Percentiles rank a stretch among this genome's conserved stretches.
phyloP scores from a whole-genome alignment of 1,140 invertebrate species.

The Anastrepha obliqua region DNA sequence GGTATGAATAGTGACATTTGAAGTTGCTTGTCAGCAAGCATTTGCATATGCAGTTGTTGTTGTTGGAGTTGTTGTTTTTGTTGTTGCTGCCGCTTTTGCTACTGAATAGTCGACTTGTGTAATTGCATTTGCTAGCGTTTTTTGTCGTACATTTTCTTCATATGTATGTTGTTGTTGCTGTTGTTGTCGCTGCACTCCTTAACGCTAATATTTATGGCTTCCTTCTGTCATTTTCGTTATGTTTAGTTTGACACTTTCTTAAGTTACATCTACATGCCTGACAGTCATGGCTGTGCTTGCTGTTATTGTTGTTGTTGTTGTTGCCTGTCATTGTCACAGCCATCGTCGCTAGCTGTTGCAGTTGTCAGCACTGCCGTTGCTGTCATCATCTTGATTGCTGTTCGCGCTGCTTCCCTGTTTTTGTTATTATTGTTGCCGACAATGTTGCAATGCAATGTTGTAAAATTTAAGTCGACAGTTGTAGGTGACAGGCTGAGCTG shows the following conservation, averaged over 20 bases:
- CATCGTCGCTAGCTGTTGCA: conserved; percentile 56
- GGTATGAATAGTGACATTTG: background rate
- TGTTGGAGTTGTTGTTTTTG: conserved; percentile 52
- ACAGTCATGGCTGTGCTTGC: background rate
- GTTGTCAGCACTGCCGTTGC: conserved; percentile 37
- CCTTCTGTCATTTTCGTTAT: conserved; percentile 73
- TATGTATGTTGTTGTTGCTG: conserved; percentile 34
- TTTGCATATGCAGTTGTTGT: conserved; percentile 12
- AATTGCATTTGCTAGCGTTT: background rate
- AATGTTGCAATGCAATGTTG: conserved; percentile 57
- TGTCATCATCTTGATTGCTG: conserved; percentile 41
- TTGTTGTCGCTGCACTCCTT: conserved; percentile 63
- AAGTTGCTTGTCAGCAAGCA: background rate
- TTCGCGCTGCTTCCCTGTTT: conserved; percentile 1
- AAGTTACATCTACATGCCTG: conserved; percentile 62
- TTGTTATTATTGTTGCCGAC: conserved; percentile 18
- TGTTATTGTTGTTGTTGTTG: conserved; percentile 40
- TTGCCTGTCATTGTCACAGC: conserved; percentile 56
- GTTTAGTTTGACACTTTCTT: conserved; percentile 73
- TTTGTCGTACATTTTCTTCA: background rate
- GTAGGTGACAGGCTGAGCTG: conserved; percentile 70
- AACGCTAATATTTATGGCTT: conserved; percentile 72
- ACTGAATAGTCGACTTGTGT: conserved; percentile 28
- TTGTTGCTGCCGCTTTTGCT: conserved; percentile 42
- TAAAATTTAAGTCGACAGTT: conserved; percentile 67